Evolutionary conservation across 1,140 invertebrate species (phyloP).

Genomic region (Zaprionus nigranus): DNA sequence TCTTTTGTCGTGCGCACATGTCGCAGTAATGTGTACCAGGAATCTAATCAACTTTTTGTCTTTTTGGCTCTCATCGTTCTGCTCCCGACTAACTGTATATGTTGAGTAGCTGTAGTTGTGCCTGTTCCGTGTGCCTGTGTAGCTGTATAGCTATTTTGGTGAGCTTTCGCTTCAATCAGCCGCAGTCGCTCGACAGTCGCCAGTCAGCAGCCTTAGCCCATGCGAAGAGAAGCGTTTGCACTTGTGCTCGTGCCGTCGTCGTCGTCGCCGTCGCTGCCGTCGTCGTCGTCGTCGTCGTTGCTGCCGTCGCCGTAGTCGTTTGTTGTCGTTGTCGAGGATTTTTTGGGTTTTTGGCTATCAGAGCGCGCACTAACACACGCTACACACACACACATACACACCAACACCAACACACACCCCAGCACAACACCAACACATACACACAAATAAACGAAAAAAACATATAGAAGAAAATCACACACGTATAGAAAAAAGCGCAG

Average conservation of each 20-base stretch:
- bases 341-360: conserved; percentile 64
- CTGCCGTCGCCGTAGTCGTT: conserved; percentile 30
- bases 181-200: conserved; percentile 45
- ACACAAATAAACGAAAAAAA: conserved; percentile 25
- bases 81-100: conserved; percentile 6
- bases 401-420: conserved; percentile 2
- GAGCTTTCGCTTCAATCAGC: conserved; percentile 61
- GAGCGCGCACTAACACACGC: conserved; percentile 44
- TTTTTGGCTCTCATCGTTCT: conserved; percentile 25
- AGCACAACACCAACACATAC: conserved; percentile 12
- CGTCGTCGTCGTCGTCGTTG: conserved; percentile 41
- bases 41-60: conserved; percentile 46
- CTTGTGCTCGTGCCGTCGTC: conserved; percentile 56
- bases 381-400: conserved; percentile 25
- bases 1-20: conserved; percentile 61
- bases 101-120: conserved; percentile 1
- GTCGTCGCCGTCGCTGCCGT: conserved; percentile 34
- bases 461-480: conserved; percentile 31
- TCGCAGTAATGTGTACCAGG: conserved; percentile 65
- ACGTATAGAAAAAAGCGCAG: conserved; percentile 21
- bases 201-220: conserved; percentile 65
- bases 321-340: conserved; percentile 70
- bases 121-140: too few species aligned
- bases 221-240: conserved; percentile 70
- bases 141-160: conserved; percentile 71